Conservation (phyloP, 2,113 vertebrate genomes). For the Peucedramus taeniatus region DNA sequence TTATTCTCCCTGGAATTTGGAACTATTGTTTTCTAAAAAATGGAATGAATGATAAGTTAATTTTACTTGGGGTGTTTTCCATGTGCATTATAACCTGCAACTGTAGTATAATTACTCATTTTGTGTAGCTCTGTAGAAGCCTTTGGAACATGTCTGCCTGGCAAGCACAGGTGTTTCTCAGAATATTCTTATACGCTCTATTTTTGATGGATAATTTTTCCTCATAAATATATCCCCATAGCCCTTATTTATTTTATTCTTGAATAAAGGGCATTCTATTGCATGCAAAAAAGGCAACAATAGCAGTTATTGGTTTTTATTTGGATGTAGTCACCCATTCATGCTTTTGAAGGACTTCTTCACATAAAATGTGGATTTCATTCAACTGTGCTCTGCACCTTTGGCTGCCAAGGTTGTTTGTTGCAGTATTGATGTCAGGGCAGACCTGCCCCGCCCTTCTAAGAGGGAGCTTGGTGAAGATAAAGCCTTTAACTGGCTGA, state of each 20-base stretch:
- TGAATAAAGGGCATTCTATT: not conserved
- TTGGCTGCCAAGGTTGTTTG: not conserved
- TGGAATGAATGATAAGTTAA: not conserved
- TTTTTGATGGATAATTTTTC: not conserved
- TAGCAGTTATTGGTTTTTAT: not conserved
- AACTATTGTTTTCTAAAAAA: not conserved
- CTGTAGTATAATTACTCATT: not conserved
- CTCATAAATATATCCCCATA: not conserved
- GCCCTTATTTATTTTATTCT: not conserved
- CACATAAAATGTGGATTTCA: not conserved
- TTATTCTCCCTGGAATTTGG: not conserved
- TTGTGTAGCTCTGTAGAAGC: not conserved
- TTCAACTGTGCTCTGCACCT: not conserved
- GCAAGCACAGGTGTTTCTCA: not conserved
- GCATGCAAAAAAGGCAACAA: not conserved
- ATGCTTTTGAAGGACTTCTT: not conserved
- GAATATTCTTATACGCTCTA: not conserved
- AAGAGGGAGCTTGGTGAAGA: not conserved
- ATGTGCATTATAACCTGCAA: not conserved
- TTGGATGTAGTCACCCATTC: not conserved
- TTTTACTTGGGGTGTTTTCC: not conserved
- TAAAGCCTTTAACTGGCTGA: not conserved
- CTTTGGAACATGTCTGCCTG: not conserved
- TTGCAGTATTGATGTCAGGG: not conserved
- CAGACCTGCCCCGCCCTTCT: accelerated